Evolutionary conservation across 37 sponge, comb jelly and placozoan species (phyloP).

Genomic region (Aphrocallistes beatrix): DNA sequence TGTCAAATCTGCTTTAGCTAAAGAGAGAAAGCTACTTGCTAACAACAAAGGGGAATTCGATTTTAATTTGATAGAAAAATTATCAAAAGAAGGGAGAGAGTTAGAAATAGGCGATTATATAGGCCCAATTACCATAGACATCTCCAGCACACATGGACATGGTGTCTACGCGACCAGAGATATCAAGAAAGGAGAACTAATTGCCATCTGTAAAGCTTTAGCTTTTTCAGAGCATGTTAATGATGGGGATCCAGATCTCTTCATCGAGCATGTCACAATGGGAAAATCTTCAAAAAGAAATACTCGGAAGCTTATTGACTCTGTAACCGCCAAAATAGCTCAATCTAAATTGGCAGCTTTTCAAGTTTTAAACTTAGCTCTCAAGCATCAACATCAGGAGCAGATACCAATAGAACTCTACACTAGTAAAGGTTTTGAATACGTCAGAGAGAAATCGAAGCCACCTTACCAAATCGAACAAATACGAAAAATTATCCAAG

Average conservation of each 20-base stretch:
- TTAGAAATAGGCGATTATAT: slow-evolving; percentile 4
- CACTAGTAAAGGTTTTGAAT: neutral
- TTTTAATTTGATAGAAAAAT: neutral
- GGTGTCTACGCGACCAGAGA: neutral
- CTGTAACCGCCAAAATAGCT: neutral
- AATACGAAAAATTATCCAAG: neutral
- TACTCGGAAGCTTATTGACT: neutral
- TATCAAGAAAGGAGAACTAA: neutral
- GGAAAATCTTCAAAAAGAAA: neutral
- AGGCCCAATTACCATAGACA: neutral
- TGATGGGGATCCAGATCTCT: neutral
- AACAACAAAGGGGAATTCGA: neutral
- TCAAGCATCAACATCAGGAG: neutral
- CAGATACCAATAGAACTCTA: neutral
- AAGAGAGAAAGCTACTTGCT: neutral
- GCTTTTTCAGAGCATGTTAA: neutral
- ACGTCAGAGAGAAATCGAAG: neutral
- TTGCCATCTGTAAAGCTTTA: neutral
- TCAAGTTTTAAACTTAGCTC: neutral
- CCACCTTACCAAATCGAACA: neutral
- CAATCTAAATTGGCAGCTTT: neutral
- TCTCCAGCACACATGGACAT: neutral
- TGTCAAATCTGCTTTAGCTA: neutral
- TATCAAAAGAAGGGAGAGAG: neutral
- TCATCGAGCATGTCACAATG: neutral